Evolutionary conservation across 2,888 invertebrate genomes (phyloP), one percentile per base, ranked within the genome.

Genomic region (Oxycera nigricornis): DNA sequence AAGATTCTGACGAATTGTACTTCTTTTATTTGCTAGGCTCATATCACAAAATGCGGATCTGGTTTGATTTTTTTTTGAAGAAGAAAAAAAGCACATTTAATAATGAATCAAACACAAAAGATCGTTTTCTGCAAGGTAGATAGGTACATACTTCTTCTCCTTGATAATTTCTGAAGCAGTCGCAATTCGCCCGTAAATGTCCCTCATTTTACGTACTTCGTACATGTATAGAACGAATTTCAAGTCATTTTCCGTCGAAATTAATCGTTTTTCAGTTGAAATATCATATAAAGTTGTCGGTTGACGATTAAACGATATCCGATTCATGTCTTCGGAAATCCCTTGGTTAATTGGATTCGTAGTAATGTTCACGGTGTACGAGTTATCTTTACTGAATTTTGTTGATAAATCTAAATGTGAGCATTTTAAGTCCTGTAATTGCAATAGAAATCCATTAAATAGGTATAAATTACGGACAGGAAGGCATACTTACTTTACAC

Each of bases 31-130:
- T 1, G 87, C 83, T 62, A 86, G 85, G 31, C 88, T 87, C 89
- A 90, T 89, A 79, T 88, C 88, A 79, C 87, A 88, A 82, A 89
- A 91, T 77, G 87, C 87, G 75, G 88, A 88, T 79, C 90, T 65
- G 41, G 2, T 35, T 31, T 2, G 17, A 50, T 50, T 9, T 39
- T 39, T 39, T 7, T 90, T 74, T n/a, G n/a, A n/a, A n/a, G n/a
- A n/a, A n/a, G n/a, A n/a, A n/a, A n/a, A n/a, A n/a, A n/a, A n/a
- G n/a, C n/a, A n/a, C n/a, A n/a, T 35, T 35, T 35, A 11, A 35
- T 35, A 35, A 35, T 11, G 35, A 11, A 11, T 35, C 17, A 55
- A 55, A 28, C n/a, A 26, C 35, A 31, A 28, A 31, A 17, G 31
- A 57, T 3, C 28, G n/a, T n/a, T 14, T 46, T 28, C 17, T 9